A percentile compares a stretch with the other conserved stretches of the same genome.
Conservation (phyloP, 2,888 invertebrate genomes). For the Hyposoter dolosus region DNA sequence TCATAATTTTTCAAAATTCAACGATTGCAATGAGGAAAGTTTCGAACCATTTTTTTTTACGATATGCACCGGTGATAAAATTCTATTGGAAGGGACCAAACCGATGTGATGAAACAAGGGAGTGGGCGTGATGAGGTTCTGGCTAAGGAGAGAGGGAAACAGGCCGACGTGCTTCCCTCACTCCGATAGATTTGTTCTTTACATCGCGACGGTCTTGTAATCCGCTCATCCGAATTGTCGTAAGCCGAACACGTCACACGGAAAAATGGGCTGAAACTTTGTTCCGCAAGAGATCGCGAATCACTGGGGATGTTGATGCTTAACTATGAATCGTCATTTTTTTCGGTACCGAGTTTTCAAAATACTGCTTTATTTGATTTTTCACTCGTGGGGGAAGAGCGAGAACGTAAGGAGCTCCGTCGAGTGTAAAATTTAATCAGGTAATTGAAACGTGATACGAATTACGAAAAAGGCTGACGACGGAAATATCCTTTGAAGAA, state of each 20-base stretch:
- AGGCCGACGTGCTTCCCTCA: not conserved
- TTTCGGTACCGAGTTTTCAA: not conserved
- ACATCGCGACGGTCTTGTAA: not conserved
- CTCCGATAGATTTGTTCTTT: not conserved
- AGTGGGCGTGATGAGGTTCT: not conserved
- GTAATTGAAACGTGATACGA: not conserved
- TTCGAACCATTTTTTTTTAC: not conserved
- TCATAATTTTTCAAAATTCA: not conserved
- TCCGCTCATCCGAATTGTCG: not conserved
- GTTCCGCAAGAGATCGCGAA: not conserved
- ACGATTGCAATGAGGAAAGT: not conserved
- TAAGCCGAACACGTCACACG: not conserved
- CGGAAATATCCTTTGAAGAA: slow-evolving; percentile 26
- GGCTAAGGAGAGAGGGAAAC: not conserved
- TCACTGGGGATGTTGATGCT: not conserved
- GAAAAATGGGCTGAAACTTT: not conserved
- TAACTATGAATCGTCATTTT: not conserved
- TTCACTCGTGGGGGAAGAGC: not conserved
- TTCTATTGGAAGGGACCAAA: not conserved
- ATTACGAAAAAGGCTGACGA: slow-evolving; percentile 8
- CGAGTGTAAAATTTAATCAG: not conserved
- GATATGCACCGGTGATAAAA: not conserved
- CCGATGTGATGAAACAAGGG: not conserved
- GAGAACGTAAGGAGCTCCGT: not conserved
- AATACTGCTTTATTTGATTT: not conserved